A percentile compares a stretch with the other conserved stretches of the same genome.
phyloP scores from a whole-genome alignment of 2,888 invertebrate species.

The Temnothorax unifasciatus region DNA sequence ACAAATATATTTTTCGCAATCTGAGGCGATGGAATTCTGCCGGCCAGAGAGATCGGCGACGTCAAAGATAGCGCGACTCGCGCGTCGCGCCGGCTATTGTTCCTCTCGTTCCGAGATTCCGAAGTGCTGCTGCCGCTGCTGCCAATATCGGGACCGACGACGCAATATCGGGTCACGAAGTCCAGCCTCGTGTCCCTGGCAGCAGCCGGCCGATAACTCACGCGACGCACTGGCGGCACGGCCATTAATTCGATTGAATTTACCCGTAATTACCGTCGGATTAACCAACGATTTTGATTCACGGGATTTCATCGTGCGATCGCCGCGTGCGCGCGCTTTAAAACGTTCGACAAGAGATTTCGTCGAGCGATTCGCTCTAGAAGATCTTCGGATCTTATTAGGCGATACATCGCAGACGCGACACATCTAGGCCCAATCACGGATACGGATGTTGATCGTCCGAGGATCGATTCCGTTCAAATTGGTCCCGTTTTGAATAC shows the following conservation, averaged over 20 bases:
- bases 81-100: slow-evolving; percentile 66
- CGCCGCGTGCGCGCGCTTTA: neutral
- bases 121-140: slow-evolving; percentile 64
- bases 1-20: slow-evolving; percentile 4
- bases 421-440: slow-evolving; percentile 40
- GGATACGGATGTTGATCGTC: slow-evolving; percentile 20
- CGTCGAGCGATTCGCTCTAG: slow-evolving; percentile 4
- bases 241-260: slow-evolving; percentile 68
- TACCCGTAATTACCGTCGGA: slow-evolving; percentile 69
- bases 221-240: slow-evolving; percentile 63
- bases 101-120: slow-evolving; percentile 69
- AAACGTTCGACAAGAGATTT: slow-evolving; percentile 14
- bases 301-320: neutral
- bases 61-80: slow-evolving; percentile 63
- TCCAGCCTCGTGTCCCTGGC: slow-evolving; percentile 75
- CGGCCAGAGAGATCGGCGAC: slow-evolving; percentile 53
- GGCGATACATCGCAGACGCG: slow-evolving; percentile 3
- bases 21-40: neutral
- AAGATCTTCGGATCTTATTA: slow-evolving; percentile 39
- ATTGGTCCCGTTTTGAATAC: slow-evolving; percentile 1
- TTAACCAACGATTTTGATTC: slow-evolving; percentile 54
- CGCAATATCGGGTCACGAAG: slow-evolving; percentile 76
- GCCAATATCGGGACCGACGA: slow-evolving; percentile 73
- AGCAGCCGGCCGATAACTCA: slow-evolving; percentile 80
- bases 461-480: slow-evolving; percentile 37